A percentile compares a stretch with the other conserved stretches of the same genome.
Conservation (phyloP, 2,113 vertebrate genomes). For the Argyrosomus japonicus region DNA sequence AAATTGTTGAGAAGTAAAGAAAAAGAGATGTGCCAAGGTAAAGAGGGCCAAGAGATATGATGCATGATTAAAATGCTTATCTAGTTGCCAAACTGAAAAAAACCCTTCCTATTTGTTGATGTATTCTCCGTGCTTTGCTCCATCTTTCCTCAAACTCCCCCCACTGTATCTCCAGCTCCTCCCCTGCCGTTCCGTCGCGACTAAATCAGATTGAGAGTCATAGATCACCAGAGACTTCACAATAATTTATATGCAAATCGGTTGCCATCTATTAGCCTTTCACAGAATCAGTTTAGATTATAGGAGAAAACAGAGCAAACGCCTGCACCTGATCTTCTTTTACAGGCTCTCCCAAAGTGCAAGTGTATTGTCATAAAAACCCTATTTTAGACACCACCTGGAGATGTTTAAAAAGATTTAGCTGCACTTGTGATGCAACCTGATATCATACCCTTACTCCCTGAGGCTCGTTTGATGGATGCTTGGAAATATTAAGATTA, state of each 20-base stretch:
- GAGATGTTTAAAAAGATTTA: slow-evolving; percentile 67
- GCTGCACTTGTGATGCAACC: slow-evolving; percentile 37
- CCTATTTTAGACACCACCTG: slow-evolving; percentile 43
- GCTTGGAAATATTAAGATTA: slow-evolving; percentile 31
- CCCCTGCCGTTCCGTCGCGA: slow-evolving; percentile 47
- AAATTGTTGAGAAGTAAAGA: slow-evolving; percentile 10
- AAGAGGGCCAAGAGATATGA: slow-evolving; percentile 40
- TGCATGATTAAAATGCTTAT: slow-evolving; percentile 34
- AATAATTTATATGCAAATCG: slow-evolving; percentile 85
- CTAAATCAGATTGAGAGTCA: slow-evolving; percentile 73
- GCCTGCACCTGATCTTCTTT: slow-evolving; percentile 67
- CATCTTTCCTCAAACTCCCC: background rate
- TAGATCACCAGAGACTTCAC: slow-evolving; percentile 78
- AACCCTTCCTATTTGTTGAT: background rate
- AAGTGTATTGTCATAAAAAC: slow-evolving; percentile 50
- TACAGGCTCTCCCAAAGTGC: slow-evolving; percentile 30
- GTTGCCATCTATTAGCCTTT: slow-evolving; percentile 85
- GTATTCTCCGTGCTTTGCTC: slow-evolving; percentile 5
- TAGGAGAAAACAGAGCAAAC: slow-evolving; percentile 70
- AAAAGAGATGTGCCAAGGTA: slow-evolving; percentile 4
- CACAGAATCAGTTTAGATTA: slow-evolving; percentile 78
- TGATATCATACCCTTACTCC: slow-evolving; percentile 21
- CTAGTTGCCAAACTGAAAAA: slow-evolving; percentile 8
- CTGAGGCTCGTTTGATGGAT: slow-evolving; percentile 50
- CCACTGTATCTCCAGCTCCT: slow-evolving; percentile 34